Evolutionary conservation across 2,888 invertebrate genomes (phyloP).

Genomic region (Drosophila villosipedis): DNA sequence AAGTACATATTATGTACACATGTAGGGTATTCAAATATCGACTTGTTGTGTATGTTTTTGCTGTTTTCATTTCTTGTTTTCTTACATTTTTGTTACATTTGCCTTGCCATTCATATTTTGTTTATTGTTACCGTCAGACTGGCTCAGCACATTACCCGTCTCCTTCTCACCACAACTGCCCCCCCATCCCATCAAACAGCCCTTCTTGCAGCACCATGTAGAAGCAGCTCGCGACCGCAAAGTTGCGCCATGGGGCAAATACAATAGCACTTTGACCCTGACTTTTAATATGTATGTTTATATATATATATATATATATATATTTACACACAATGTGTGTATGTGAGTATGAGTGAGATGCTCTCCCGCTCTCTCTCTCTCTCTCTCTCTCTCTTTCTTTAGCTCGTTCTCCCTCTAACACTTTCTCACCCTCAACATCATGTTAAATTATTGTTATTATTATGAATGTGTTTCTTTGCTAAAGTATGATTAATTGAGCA

Average conservation of each 20-base stretch:
- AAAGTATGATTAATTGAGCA: constrained; percentile 73
- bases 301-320: too few relatives aligned
- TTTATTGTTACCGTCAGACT: constrained; percentile 61
- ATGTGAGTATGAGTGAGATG: constrained; percentile 5
- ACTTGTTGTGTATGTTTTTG: neutral
- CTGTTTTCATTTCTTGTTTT: constrained; percentile 39
- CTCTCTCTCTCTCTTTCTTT: neutral
- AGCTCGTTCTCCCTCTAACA: neutral
- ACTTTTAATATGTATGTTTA: constrained; percentile 62
- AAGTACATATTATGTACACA: neutral
- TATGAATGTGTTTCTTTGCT: constrained; percentile 61
- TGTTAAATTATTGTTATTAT: constrained; percentile 75
- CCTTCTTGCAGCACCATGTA: neutral
- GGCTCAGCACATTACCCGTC: neutral
- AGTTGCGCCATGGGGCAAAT: constrained; percentile 57
- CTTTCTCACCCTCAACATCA: constrained; percentile 17
- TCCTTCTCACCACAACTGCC: neutral
- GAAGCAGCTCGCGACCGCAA: constrained; percentile 23
- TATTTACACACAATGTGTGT: neutral
- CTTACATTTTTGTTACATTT: constrained; percentile 68
- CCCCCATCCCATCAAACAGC: neutral
- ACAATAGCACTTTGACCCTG: constrained; percentile 77
- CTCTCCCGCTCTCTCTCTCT: constrained; percentile 4
- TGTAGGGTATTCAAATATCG: constrained; percentile 19
- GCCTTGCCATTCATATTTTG: constrained; percentile 76